These are phyloP conservation scores for Conomelus anceps DNA, from an alignment of 2,888 invertebrate genomes.

Conservation along the genomic window DNA sequence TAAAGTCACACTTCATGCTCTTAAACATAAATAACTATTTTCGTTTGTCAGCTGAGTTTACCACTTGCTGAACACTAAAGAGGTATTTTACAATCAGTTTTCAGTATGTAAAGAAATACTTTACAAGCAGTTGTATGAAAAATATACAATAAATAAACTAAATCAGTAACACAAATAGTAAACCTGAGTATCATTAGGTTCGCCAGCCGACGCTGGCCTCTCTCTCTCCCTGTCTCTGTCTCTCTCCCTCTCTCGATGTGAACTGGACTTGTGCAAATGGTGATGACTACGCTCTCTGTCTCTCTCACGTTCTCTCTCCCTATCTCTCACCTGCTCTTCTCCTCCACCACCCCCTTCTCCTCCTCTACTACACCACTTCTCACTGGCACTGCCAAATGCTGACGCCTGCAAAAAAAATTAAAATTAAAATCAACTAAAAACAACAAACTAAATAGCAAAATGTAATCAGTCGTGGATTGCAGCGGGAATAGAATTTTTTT, in stretches of 20 bases:
- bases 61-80: too few relatives aligned
- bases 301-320: not conserved
- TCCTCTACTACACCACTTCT: constrained; percentile 4
- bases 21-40: too few relatives aligned
- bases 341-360: not conserved
- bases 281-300: not conserved
- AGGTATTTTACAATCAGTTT: too few relatives aligned
- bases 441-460: not conserved
- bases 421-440: not conserved
- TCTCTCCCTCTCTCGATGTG: constrained; percentile 12
- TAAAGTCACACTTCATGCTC: too few relatives aligned
- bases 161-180: too few relatives aligned
- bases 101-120: too few relatives aligned
- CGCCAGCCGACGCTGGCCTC: not conserved
- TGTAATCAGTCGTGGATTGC: too few relatives aligned
- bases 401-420: not conserved
- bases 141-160: too few relatives aligned
- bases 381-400: not conserved
- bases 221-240: constrained; percentile 21
- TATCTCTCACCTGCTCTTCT: constrained; percentile 1
- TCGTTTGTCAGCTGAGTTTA: too few relatives aligned
- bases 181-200: not conserved
- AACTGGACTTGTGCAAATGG: not conserved
- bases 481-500: too few relatives aligned
- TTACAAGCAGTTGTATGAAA: too few relatives aligned